Base-by-base conservation (phyloP, 2,888 invertebrate genomes). In the Rosalia funebris region DNA sequence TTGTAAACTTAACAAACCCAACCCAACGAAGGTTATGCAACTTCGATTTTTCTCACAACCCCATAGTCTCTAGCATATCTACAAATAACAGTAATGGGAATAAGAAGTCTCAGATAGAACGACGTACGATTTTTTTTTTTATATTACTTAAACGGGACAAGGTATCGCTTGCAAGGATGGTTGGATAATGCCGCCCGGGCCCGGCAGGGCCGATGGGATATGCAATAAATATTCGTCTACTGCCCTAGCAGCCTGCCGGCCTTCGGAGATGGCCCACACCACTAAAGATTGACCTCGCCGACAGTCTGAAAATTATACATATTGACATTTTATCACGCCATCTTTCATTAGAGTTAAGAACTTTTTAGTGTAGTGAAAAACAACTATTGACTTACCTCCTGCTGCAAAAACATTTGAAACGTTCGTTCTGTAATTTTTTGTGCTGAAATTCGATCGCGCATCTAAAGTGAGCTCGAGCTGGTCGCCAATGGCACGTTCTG, bases 251-350 rank as follows among this genome's bases (percentile, higher is more conserved):
- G 97, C 98, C 82, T 96, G 98, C n/a, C 99, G 87, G 1, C 99
- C 99, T 81, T 99, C 99, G 0, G 94, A 87, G 66, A 99, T 99
- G 14, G 98, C 99, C 95, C 98, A 98, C 5, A 99, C 99, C 2
- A 99, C 97, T 57, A 99, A 84, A 0, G 98, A 98, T 79, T 99
- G 99, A n/a, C 99, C 99, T 71, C 98, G 89, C 31, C 97, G 91
- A 80, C 98, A 99, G 86, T 99, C 99, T 95, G 79, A 65, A 80
- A 75, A 52, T 20, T 34, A 20, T 46, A 15, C 7, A 50, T 10
- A 50, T 5, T 3, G 17, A 14, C 14, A 34, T 14, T 11, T 20
- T 34, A 34, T 34, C 2, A 34, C 25, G 2, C 34, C 3, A 34
- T 34, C 10, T 25, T 5, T n/a, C n/a, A n/a, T n/a, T n/a, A n/a